Conservation (phyloP, 2,888 invertebrate species). For the Plutella xylostella region DNA sequence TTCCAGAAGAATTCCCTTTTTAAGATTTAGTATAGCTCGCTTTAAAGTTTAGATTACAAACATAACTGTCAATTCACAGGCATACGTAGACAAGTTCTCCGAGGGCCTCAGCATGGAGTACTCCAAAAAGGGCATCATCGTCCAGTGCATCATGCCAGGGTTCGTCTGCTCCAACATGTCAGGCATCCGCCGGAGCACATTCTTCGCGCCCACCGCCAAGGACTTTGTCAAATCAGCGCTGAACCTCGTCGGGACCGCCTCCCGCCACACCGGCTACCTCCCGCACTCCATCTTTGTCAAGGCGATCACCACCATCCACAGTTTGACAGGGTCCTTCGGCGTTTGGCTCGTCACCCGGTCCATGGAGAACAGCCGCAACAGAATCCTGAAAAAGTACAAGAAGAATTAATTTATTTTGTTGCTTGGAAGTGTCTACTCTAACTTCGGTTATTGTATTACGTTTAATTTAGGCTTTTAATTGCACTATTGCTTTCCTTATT, state of each 20-base stretch:
- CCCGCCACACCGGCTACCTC: slow-evolving; percentile 80
- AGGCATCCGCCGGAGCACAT: slow-evolving; percentile 77
- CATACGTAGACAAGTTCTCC: slow-evolving; percentile 85
- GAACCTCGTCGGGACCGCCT: slow-evolving; percentile 75
- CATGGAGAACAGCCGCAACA: slow-evolving; percentile 74
- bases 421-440: too few relatives aligned
- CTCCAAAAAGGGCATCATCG: slow-evolving; percentile 75
- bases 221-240: slow-evolving; percentile 79
- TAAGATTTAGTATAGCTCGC: too few relatives aligned
- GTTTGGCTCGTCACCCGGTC: slow-evolving; percentile 74
- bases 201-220: slow-evolving; percentile 81
- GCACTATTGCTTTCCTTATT: too few relatives aligned
- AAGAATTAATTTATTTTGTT: slow-evolving; percentile 36
- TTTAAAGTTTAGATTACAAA: too few relatives aligned
- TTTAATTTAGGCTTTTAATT: too few relatives aligned
- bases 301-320: slow-evolving; percentile 53
- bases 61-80: slow-evolving; percentile 63
- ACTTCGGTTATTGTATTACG: too few relatives aligned
- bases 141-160: slow-evolving; percentile 88
- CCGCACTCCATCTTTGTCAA: slow-evolving; percentile 74
- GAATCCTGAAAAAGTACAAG: slow-evolving; percentile 68
- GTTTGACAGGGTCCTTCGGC: slow-evolving; percentile 63
- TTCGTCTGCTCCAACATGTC: slow-evolving; percentile 94
- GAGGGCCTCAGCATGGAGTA: slow-evolving; percentile 83
- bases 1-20: too few relatives aligned